phyloP scores from a whole-genome alignment of 2,797 vertebrate genomes.

The Muscicapa striata region DNA sequence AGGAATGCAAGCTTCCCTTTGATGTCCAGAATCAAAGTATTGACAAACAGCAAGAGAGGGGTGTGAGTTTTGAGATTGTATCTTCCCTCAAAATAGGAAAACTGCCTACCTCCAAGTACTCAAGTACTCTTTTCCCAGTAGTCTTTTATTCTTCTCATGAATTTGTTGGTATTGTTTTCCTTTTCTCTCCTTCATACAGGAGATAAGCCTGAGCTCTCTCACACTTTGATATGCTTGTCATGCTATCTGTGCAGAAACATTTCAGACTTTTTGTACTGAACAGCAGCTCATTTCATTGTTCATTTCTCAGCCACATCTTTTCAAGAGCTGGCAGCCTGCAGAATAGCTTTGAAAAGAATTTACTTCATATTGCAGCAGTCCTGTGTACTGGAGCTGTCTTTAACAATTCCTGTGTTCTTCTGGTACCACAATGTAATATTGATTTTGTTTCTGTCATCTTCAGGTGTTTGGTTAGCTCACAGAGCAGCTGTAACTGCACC shows the following conservation, averaged over 20 bases:
- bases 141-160: neutral
- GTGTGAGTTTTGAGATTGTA: neutral
- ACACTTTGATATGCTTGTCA: neutral
- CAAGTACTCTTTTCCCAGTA: neutral
- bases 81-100: neutral
- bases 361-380: neutral
- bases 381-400: neutral
- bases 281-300: neutral
- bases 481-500: neutral
- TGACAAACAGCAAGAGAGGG: neutral
- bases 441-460: neutral
- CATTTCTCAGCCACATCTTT: neutral
- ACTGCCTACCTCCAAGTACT: neutral
- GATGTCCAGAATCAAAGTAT: conserved; percentile 21
- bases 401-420: neutral
- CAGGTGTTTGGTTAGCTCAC: neutral
- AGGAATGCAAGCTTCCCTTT: neutral
- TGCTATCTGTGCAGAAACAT: neutral
- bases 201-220: neutral
- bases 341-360: neutral
- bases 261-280: neutral
- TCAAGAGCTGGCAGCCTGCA: neutral
- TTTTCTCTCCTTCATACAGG: neutral
- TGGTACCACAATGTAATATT: neutral
- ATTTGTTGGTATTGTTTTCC: neutral